phyloP scores from a whole-genome alignment of 2,888 invertebrate genomes.

The Drosophila fulvimacula region DNA sequence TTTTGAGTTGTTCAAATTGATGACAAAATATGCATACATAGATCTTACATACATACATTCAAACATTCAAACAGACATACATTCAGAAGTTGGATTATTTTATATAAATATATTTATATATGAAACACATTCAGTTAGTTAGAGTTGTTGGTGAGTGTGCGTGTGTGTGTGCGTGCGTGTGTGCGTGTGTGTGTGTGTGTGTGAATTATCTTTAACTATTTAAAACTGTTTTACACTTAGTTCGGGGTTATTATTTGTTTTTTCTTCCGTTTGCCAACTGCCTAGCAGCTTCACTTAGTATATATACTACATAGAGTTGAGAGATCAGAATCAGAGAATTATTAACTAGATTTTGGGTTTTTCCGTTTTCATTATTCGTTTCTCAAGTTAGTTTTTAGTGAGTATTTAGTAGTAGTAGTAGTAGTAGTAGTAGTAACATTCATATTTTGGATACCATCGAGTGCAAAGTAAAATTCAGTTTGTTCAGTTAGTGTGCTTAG shows the following conservation, averaged over 20 bases:
- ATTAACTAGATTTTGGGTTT: slow-evolving; percentile 29
- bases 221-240: slow-evolving; percentile 56
- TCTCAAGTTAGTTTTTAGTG: slow-evolving; percentile 29
- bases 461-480: slow-evolving; percentile 49
- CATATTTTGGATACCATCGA: slow-evolving; percentile 36
- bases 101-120: slow-evolving; percentile 40
- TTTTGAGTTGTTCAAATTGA: slow-evolving; percentile 52
- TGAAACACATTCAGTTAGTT: slow-evolving; percentile 65
- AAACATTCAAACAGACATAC: slow-evolving; percentile 41
- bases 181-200: slow-evolving; percentile 17
- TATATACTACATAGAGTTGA: slow-evolving; percentile 25
- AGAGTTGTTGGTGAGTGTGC: slow-evolving; percentile 33
- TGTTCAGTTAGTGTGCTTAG: slow-evolving; percentile 29
- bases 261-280: slow-evolving; percentile 21
- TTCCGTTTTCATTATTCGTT: slow-evolving; percentile 1
- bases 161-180: slow-evolving; percentile 5
- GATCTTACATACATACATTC: slow-evolving; percentile 28
- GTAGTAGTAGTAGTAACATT: slow-evolving; percentile 46
- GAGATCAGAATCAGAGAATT: slow-evolving; percentile 38
- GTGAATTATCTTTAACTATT: slow-evolving; percentile 46
- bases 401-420: slow-evolving; percentile 25
- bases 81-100: slow-evolving; percentile 39
- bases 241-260: slow-evolving; percentile 23
- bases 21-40: slow-evolving; percentile 68
- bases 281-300: slow-evolving; percentile 31